Percentiles rank a stretch among this genome's conserved stretches.
Evolutionary conservation across 2,113 vertebrate species (phyloP).

Genomic region (Corydoras sp.): DNA sequence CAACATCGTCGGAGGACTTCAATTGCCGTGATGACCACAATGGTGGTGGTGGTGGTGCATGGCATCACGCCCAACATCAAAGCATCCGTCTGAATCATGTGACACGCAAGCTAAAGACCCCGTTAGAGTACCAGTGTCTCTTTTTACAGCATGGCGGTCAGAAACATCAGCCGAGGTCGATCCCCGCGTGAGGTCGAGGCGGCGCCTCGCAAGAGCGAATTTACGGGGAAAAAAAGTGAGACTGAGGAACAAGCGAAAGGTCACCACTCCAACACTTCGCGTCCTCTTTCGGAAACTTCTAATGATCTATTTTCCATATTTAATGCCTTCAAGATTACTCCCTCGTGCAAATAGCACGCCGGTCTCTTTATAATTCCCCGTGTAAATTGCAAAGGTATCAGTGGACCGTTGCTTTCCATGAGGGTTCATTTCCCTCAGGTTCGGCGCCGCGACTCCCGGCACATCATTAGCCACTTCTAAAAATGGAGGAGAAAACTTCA

Average conservation of each 20-base stretch:
- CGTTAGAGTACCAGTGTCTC: conserved; percentile 11
- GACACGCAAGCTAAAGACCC: conserved; percentile 36
- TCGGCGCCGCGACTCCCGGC: conserved; percentile 15
- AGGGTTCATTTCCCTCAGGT: conserved; percentile 39
- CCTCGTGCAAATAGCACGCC: conserved; percentile 42
- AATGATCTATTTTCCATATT: conserved; percentile 46
- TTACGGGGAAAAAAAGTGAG: conserved; percentile 24
- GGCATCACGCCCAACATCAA: conserved; percentile 30
- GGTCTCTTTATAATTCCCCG: conserved; percentile 38
- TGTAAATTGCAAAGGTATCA: conserved; percentile 28
- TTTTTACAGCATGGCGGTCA: conserved; percentile 26
- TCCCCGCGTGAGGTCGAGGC: neutral
- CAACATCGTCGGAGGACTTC: neutral
- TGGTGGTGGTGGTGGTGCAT: neutral
- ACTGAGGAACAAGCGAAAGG: conserved; percentile 16
- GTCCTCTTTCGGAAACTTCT: conserved; percentile 9
- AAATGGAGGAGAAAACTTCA: conserved; percentile 31
- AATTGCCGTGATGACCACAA: neutral
- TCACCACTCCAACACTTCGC: neutral
- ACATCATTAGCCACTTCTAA: conserved; percentile 29
- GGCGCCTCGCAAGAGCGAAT: neutral
- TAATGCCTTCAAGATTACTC: conserved; percentile 34
- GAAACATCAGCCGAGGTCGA: conserved; percentile 26
- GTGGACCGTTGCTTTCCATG: conserved; percentile 27
- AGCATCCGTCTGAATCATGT: conserved; percentile 16